Percentiles rank a stretch among this genome's conserved stretches.
Evolutionary conservation across 2,888 invertebrate species (phyloP).

Genomic region (Chloroclystis v-ata): DNA sequence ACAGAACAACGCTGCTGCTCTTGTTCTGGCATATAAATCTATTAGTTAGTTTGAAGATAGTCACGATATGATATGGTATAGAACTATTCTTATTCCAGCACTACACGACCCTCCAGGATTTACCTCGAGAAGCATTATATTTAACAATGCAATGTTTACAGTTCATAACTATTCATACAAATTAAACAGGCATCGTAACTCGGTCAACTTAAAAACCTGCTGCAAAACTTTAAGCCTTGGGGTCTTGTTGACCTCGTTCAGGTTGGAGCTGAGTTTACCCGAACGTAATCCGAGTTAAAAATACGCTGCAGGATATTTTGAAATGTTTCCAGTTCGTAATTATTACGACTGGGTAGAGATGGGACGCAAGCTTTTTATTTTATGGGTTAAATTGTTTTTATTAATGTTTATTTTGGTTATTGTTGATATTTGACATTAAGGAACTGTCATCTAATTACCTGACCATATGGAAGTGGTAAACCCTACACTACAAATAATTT

Average conservation of each 20-base stretch:
- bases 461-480: no score
- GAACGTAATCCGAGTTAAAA: constrained; percentile 5
- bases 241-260: constrained; percentile 17
- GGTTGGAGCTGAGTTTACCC: constrained; percentile 8
- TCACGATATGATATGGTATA: no score
- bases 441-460: no score
- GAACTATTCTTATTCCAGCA: no score
- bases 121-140: no score
- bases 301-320: constrained; percentile 14
- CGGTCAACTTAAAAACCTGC: not conserved
- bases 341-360: constrained; percentile 9
- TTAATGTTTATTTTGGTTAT: no score
- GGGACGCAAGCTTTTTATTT: not conserved
- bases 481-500: no score
- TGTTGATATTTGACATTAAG: no score
- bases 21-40: no score
- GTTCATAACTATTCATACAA: not conserved
- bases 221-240: constrained; percentile 1
- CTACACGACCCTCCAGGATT: no score
- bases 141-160: not conserved
- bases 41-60: no score
- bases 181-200: not conserved
- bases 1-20: no score
- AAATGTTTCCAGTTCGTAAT: constrained; percentile 10
- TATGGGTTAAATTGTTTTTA: not conserved